Base-by-base conservation (phyloP, 2,113 vertebrate species). In the Illadopsis cleaveri region DNA sequence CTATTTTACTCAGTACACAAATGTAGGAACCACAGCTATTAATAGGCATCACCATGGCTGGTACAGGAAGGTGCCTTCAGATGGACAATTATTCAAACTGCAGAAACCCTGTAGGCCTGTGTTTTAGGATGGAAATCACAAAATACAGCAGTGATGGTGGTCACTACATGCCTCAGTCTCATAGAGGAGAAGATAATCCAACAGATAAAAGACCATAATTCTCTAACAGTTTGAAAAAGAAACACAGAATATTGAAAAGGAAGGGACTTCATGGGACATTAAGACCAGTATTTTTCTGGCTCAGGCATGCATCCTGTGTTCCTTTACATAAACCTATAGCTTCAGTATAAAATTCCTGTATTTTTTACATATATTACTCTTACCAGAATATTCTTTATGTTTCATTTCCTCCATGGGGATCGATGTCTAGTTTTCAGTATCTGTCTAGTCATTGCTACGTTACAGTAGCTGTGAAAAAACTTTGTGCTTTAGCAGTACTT, bases 1-100 rank as follows among this genome's bases (percentile, higher is more conserved):
- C 2, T 50, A 2, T 58, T 90, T 82, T 27, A 15, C 22, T 86
- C 23, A 60, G 24, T 18, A 30, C 7, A 27, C 0, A 0, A 87
- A 45, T 21, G 4, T 56, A 84, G 58, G 45, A 53, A 10, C 12
- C 19, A 45, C 10, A 30, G 38, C 5, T 62, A 18, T 56, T 22
- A 12, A 7, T 18, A 40, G 27, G 12, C 17, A 64, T n/a, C 35
- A 21, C 21, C 20, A 21, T 14, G 33, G 10, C 10, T 51, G 21
- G 5, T n/a, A 19, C 30, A 65, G 37, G 22, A 77, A 51, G 22
- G 4, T 65, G 12, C 13, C 37, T 72, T 10, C 47, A 57, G 69
- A 48, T 11, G 45, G 28, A 9, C 7, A 25, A 8, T 15, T 95
- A 24, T 50, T 82, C 24, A 86, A 72, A 72, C 3, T 24, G 24